A percentile compares a stretch with the other conserved stretches of the same genome.
Evolutionary conservation across 2,797 vertebrate genomes (phyloP).

Genomic region (Acanthurus tractus): DNA sequence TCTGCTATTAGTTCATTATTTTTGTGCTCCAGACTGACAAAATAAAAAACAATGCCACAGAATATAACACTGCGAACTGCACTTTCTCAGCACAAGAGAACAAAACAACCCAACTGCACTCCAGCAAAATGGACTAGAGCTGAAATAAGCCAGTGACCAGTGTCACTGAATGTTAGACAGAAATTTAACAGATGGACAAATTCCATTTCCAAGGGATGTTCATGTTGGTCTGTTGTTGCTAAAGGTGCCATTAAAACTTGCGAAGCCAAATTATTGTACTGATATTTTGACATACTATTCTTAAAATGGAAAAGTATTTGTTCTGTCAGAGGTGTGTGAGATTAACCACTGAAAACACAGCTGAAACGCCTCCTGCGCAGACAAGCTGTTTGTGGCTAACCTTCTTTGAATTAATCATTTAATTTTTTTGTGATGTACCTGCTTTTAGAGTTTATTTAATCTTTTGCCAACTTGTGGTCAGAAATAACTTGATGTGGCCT

Average conservation of each 20-base stretch:
- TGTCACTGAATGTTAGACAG: background rate
- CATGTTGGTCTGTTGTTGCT: background rate
- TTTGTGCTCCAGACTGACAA: constrained; percentile 6
- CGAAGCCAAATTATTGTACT: background rate
- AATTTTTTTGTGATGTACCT: background rate
- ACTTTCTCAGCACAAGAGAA: background rate
- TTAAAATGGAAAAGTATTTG: background rate
- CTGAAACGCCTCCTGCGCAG: background rate
- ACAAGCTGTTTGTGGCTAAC: too few relatives aligned
- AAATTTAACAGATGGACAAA: background rate
- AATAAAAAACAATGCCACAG: background rate
- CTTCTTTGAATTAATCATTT: background rate
- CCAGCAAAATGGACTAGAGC: background rate
- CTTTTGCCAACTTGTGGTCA: background rate
- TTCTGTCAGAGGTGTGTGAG: background rate
- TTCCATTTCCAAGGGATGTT: background rate
- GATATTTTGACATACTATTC: background rate
- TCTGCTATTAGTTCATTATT: background rate
- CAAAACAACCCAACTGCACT: background rate
- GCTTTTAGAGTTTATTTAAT: background rate
- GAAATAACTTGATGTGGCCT: background rate
- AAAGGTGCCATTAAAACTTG: background rate
- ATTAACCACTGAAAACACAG: background rate
- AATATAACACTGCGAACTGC: background rate
- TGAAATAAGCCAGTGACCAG: background rate